Evolutionary conservation across 2,797 vertebrate genomes (phyloP).

Genomic region (Taeniopygia guttata): DNA sequence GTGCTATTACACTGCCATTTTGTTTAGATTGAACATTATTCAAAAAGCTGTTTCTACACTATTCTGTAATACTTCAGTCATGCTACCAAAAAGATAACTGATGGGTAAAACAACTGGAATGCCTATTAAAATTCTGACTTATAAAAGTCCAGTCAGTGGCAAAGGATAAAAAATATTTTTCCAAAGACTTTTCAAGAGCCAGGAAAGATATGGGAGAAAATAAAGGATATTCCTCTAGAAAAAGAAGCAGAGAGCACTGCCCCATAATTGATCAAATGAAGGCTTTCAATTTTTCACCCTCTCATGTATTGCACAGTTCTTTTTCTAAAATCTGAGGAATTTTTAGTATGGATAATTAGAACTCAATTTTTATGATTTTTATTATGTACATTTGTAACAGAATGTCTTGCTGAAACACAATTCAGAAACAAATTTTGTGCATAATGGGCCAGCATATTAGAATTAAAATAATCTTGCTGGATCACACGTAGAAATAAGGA

Average conservation of each 20-base stretch:
- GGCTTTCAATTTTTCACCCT: background rate
- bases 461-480: background rate
- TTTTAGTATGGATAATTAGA: background rate
- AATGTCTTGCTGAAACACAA: background rate
- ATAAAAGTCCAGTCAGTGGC: background rate
- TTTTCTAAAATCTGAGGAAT: background rate
- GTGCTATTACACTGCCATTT: background rate
- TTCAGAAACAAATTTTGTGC: background rate
- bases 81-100: background rate
- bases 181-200: background rate
- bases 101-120: background rate
- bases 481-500: background rate
- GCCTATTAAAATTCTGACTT: background rate
- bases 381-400: rapidly evolving
- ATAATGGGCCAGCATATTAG: background rate
- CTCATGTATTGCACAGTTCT: background rate
- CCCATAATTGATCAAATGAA: background rate
- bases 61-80: background rate
- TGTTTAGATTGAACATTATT: background rate
- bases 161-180: background rate
- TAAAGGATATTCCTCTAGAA: background rate
- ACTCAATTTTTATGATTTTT: background rate
- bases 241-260: background rate
- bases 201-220: background rate
- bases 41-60: background rate